Base-by-base conservation (phyloP, 2,797 vertebrate species). In the Lophotriccus pileatus region DNA sequence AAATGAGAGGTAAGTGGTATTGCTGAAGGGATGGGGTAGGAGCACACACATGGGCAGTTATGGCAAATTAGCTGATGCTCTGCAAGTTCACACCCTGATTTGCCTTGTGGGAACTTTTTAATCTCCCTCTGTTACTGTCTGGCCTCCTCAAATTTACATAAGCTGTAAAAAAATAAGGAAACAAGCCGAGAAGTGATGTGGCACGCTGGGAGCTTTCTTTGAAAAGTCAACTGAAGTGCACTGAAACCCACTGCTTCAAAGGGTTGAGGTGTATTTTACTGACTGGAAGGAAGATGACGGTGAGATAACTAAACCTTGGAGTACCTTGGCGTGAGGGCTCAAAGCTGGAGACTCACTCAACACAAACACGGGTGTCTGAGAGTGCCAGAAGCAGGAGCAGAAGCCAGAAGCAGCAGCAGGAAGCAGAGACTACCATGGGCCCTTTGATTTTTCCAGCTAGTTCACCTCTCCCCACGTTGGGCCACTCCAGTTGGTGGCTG, bases 281-380 rank as follows among this genome's bases (percentile, higher is more conserved):
- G 95, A 84, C 95, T 94, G 84, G 79, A 94, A 96, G 93, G 93
- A 93, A 95, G 87, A 95, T 90, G 93, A 62, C 76, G 84, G 87
- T 11, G 18, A 93, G 96, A 96, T 96, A 95, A 95, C 44, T 23
- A 66, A 58, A 79, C 27, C 84, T 88, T 41, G 82, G 87, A 92
- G 84, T 47, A 81, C 53, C 77, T 92, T 52, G 69, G 78, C 67
- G 5, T 0, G 16, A 70, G 79, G 89, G 74, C 85, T 91, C 34
- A 50, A 90, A 95, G 84, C 81, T 52, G 86, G 85, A 95, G 84
- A 32, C 59, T 72, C 15, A 3, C 90, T 87, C 77, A 87, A 36
- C 77, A 76, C 86, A 88, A 96, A 95, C 94, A 86, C 10, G 6
- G 41, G 30, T 12, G 60, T 37, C 7, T 37, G 80, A 88, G n/a